phyloP scores from a whole-genome alignment of 2,797 vertebrate genomes.

The Adelosebastes latens region DNA sequence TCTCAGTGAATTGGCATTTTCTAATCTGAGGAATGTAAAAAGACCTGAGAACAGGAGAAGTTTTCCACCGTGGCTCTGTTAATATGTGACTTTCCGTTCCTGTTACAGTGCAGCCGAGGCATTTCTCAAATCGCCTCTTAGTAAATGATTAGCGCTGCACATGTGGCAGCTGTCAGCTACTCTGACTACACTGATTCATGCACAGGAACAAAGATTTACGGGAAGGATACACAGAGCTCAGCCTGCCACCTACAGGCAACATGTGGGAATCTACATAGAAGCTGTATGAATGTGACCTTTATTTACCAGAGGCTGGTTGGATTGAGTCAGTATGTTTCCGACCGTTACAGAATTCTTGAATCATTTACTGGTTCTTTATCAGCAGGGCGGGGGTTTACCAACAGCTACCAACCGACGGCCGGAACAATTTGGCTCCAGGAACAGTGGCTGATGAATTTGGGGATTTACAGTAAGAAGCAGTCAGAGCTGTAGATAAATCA shows the following conservation, averaged over 20 bases:
- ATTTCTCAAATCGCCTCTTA: conserved; percentile 65
- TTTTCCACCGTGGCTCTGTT: conserved; percentile 62
- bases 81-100: conserved; percentile 76
- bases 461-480: background rate
- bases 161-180: conserved; percentile 71
- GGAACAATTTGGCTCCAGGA: background rate
- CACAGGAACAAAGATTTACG: background rate
- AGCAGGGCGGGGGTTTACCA: conserved; percentile 3
- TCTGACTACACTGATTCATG: conserved; percentile 6
- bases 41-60: conserved; percentile 20
- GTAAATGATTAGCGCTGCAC: conserved; percentile 78
- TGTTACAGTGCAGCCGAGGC: conserved; percentile 65
- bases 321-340: conserved; percentile 21
- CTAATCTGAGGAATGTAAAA: conserved; percentile 45
- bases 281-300: conserved; percentile 33
- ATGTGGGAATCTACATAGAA: background rate
- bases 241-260: conserved; percentile 53
- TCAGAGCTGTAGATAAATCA: background rate
- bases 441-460: background rate
- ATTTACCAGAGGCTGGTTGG: background rate
- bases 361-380: conserved; percentile 27
- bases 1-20: conserved; percentile 17
- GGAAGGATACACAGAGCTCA: background rate
- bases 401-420: background rate
- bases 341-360: conserved; percentile 10